phyloP scores from a whole-genome alignment of 1,140 invertebrate genomes.

The Neotoxoptera formosana region DNA sequence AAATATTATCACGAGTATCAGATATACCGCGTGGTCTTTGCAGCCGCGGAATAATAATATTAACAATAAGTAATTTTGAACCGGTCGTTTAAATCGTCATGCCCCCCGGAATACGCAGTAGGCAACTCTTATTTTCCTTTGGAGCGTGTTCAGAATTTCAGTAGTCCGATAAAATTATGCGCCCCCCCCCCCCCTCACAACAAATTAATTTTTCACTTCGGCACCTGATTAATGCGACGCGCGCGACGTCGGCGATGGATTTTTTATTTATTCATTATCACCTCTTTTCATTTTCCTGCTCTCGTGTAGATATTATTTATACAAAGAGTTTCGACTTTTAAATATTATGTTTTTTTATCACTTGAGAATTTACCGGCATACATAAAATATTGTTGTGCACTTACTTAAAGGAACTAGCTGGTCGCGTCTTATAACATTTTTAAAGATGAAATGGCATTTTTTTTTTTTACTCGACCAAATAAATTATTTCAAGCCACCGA shows the following conservation, averaged over 20 bases:
- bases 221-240: not conserved
- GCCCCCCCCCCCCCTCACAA: too few relatives aligned
- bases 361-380: not conserved
- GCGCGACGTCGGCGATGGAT: not conserved
- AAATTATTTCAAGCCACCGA: not conserved
- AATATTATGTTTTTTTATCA: not conserved
- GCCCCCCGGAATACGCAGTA: too few relatives aligned
- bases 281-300: not conserved
- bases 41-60: too few relatives aligned
- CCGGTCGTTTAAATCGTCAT: not conserved
- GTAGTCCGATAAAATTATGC: not conserved
- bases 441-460: not conserved
- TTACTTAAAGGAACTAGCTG: not conserved
- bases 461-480: not conserved
- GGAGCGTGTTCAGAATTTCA: not conserved
- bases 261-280: not conserved
- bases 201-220: not conserved
- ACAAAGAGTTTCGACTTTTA: not conserved
- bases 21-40: too few relatives aligned
- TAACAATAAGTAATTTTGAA: not conserved
- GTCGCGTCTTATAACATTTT: not conserved
- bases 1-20: too few relatives aligned
- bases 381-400: not conserved
- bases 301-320: not conserved
- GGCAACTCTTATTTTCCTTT: not conserved